A percentile compares a stretch with the other conserved stretches of the same genome.
Conservation (phyloP, 2,113 vertebrate genomes). For the sheep (Ovis aries) region ARS-UI_Ramb_v3.0 NC_056071.1:17254501-17255000, state of each 20-base stretch:
- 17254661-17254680: background rate
- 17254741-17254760: background rate
- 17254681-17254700: background rate
- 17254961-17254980: background rate
- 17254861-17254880: background rate
- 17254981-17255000: background rate
- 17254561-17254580: background rate
- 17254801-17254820: background rate
- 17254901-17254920: background rate
- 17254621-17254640: background rate
- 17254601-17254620: rapidly evolving
- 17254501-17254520: background rate
- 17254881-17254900: background rate
- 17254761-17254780: background rate
- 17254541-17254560: background rate
- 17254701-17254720: background rate
- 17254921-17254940: background rate
- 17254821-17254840: background rate
- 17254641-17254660: background rate
- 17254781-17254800: background rate
- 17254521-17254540: background rate
- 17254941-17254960: no score
- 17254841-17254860: background rate
- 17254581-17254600: background rate
- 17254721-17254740: background rate